Base-by-base conservation (phyloP, 2,888 invertebrate species). In the Andrena camellia region DNA sequence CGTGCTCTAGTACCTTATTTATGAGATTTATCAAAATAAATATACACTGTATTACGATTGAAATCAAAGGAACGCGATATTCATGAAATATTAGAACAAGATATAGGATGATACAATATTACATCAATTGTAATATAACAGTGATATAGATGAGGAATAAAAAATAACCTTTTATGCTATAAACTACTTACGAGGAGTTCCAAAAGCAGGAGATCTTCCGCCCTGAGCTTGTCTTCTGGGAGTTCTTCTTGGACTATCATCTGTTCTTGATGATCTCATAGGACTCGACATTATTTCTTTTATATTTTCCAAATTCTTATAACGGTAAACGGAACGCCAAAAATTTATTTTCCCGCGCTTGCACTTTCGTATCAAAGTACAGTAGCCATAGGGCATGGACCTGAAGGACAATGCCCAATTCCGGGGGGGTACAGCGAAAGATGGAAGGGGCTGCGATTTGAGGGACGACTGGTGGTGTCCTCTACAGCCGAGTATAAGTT, bases 231-330 rank as follows among this genome's bases (percentile, higher is more conserved):
- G 80, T 73, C 81, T 68, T 57, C 80, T 73, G 33, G 81, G 81
- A 42, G 81, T 81, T 63, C 67, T 77, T 8, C 50, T 62, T 7
- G 88, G 88, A n/a, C 88, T 89, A 29, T 69, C 62, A 71, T 91
- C 89, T 23, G 92, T 89, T 42, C 83, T 83, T 3, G 93, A 91
- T 31, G 90, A 90, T 88, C 88, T 90, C 86, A 90, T 91, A 8
- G 93, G 93, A 83, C 93, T 93, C 70, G 93, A 92, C 93, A 93
- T 93, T 73, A 50, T 87, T 52, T 20, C 13, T 8, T 42, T 8
- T n/a, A 42, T 35, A 68, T 31, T 23, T 59, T 10, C 20, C 13
- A 42, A 29, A n/a, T 0, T 23, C 10, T n/a, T 33, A 6, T 17
- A n/a, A 20, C 2, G 31, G 31, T 0, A 8, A 2, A 6, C 2